Evolutionary conservation across 2,888 invertebrate genomes (phyloP).

Genomic region (Tupiocoris notatus): DNA sequence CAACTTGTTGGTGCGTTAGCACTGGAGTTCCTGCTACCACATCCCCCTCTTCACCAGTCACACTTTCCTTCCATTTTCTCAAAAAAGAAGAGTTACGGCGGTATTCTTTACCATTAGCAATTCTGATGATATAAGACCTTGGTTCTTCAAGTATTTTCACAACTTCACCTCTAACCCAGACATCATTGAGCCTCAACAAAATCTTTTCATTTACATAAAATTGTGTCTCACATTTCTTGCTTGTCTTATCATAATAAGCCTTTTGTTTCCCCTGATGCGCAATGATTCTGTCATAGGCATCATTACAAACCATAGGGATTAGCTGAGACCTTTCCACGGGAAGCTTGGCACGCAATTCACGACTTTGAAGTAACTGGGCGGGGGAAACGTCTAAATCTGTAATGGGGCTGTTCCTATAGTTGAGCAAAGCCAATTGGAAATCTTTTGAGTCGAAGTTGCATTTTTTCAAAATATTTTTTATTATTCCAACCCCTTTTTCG

Average conservation of each 20-base stretch:
- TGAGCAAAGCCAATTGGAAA: not conserved
- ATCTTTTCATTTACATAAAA: not conserved
- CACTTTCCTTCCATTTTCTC: not conserved
- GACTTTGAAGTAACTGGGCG: not conserved
- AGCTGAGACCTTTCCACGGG: conserved; percentile 3
- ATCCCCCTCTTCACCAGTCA: not conserved
- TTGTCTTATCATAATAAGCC: not conserved
- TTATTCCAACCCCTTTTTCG: not conserved
- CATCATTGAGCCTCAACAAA: not conserved
- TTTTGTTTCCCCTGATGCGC: not conserved
- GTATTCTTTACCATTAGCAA: not conserved
- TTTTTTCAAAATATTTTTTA: not conserved
- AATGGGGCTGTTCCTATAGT: not conserved
- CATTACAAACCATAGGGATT: not conserved
- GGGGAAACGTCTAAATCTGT: not conserved
- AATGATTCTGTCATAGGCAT: not conserved
- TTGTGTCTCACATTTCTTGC: not conserved
- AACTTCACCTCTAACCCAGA: not conserved
- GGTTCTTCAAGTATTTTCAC: not conserved
- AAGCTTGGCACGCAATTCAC: not conserved
- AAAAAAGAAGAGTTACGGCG: not conserved
- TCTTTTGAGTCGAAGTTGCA: not conserved
- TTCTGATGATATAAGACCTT: not conserved
- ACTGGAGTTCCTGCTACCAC: too few species aligned
- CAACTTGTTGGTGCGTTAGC: too few species aligned